phyloP scores from a whole-genome alignment of 1,140 invertebrate genomes.

The Drosophila mojavensis region DNA sequence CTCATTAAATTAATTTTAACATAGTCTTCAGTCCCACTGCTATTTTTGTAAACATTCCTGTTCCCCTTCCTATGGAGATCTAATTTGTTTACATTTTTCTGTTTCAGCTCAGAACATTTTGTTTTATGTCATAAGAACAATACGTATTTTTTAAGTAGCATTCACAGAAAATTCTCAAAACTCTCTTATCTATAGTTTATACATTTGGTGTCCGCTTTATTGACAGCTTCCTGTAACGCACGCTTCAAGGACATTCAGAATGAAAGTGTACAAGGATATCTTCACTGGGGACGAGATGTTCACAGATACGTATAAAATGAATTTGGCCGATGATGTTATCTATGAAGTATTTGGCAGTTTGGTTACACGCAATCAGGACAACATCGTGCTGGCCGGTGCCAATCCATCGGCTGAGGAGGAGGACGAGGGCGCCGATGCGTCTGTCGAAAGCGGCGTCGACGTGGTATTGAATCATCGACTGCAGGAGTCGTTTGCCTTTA shows the following conservation, averaged over 20 bases:
- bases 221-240: not conserved
- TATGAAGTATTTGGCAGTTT: conserved; percentile 97
- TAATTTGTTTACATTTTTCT: no score
- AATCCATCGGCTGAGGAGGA: conserved; percentile 97
- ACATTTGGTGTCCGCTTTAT: not conserved
- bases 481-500: conserved; percentile 93
- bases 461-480: conserved; percentile 96
- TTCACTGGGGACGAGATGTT: conserved; percentile 98
- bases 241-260: conserved; percentile 82
- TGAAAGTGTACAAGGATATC: conserved; percentile 98
- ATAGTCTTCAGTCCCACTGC: no score
- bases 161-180: not conserved
- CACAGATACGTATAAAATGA: conserved; percentile 97
- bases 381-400: conserved; percentile 92
- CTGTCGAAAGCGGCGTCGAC: conserved; percentile 93
- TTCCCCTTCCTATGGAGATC: no score
- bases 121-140: not conserved
- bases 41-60: no score
- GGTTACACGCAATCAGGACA: conserved; percentile 90
- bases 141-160: not conserved
- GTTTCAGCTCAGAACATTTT: not conserved
- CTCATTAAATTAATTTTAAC: no score
- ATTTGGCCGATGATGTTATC: conserved; percentile 95
- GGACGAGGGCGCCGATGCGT: conserved; percentile 92
- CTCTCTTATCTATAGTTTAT: not conserved